Conservation (phyloP, 2,888 invertebrate species). For the Steromphala cineraria region DNA sequence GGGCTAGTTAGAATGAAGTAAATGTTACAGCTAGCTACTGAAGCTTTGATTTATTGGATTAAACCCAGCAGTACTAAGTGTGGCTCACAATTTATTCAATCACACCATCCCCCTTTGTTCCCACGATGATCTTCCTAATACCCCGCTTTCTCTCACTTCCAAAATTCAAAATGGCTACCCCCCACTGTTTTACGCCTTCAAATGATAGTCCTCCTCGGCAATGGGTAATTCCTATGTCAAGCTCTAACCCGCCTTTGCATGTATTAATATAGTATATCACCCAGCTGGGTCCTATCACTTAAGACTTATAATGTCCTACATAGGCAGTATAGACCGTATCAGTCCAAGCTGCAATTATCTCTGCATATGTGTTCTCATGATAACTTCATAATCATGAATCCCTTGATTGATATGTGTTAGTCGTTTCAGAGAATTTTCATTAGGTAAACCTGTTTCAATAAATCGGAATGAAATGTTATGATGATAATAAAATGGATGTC, state of each 20-base stretch:
- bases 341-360: neutral
- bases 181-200: neutral
- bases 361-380: neutral
- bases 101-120: neutral
- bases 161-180: neutral
- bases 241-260: neutral
- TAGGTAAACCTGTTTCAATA: neutral
- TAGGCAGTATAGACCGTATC: neutral
- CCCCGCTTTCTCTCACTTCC: neutral
- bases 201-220: neutral
- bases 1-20: neutral
- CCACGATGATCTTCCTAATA: neutral
- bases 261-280: neutral
- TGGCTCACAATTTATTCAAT: neutral
- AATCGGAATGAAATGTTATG: neutral
- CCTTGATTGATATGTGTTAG: neutral
- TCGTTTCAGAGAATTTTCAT: neutral
- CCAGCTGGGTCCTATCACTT: neutral
- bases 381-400: neutral
- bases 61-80: neutral
- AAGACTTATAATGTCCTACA: neutral
- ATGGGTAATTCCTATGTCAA: neutral
- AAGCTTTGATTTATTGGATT: neutral
- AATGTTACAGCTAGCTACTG: neutral
- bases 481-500: neutral